A percentile compares a stretch with the other conserved stretches of the same genome.
These are phyloP conservation scores for Artemia franciscana DNA, from an alignment of 1,140 invertebrate species.

Conservation along the genomic window DNA sequence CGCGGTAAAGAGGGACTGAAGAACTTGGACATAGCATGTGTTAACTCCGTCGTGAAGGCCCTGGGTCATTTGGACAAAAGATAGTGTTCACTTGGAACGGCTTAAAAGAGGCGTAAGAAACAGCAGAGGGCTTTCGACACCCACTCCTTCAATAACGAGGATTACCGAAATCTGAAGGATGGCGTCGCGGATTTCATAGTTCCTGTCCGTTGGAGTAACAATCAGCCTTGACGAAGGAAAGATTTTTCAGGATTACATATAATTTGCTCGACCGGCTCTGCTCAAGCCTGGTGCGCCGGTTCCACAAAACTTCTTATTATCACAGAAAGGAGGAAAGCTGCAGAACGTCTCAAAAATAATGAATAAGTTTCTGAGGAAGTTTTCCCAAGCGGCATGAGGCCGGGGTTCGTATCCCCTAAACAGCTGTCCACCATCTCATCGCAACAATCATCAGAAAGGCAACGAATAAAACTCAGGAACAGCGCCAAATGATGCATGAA, in stretches of 20 bases:
- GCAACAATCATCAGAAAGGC: neutral
- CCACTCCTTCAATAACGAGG: neutral
- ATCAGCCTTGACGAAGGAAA: neutral
- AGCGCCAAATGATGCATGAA: neutral
- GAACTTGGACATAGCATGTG: neutral
- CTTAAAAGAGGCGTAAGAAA: too few relatives aligned
- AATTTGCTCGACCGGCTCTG: neutral
- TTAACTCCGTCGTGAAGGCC: neutral
- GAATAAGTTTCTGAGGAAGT: neutral
- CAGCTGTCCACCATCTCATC: neutral
- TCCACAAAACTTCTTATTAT: neutral
- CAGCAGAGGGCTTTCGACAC: neutral
- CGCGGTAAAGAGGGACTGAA: neutral
- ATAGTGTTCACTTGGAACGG: neutral
- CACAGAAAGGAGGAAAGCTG: neutral
- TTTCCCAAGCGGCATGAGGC: neutral
- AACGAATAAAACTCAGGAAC: neutral
- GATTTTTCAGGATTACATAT: neutral
- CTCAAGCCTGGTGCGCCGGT: neutral
- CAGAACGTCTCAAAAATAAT: neutral
- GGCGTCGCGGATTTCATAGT: neutral
- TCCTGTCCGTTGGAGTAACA: neutral
- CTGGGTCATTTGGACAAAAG: neutral
- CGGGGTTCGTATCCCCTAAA: neutral
- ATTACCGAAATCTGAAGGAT: neutral